Evolutionary conservation across 2,888 invertebrate species (phyloP).

Genomic region (Hoplodrina blanda): DNA sequence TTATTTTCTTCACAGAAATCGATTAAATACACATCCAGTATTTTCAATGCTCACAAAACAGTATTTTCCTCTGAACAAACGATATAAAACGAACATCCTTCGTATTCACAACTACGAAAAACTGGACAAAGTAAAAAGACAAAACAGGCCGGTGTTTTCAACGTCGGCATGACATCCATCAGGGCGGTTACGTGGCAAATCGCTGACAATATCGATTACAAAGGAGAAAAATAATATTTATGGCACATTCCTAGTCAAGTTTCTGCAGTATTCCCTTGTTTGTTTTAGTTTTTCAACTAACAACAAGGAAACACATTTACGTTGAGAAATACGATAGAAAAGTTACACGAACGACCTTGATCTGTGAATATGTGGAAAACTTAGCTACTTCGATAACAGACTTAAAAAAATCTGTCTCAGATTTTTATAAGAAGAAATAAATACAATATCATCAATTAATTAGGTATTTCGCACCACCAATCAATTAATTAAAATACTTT

Average conservation of each 20-base stretch:
- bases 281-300: constrained; percentile 75
- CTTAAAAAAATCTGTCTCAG: not conserved
- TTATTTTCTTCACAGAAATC: constrained; percentile 18
- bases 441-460: not conserved
- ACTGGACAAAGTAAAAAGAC: constrained; percentile 67
- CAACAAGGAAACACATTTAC: constrained; percentile 73
- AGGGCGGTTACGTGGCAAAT: constrained; percentile 79
- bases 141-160: constrained; percentile 74
- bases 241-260: constrained; percentile 74
- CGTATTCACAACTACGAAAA: constrained; percentile 33
- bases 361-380: constrained; percentile 27
- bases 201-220: constrained; percentile 83
- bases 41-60: not conserved
- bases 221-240: constrained; percentile 80
- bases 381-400: constrained; percentile 20
- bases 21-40: constrained; percentile 4
- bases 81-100: not conserved
- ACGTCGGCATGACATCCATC: constrained; percentile 77
- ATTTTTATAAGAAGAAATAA: constrained; percentile 6
- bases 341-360: constrained; percentile 45
- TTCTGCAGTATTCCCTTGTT: constrained; percentile 76
- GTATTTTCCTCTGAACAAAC: constrained; percentile 20
- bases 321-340: constrained; percentile 45
- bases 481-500: no score
- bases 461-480: no score